These are phyloP conservation scores for Hemiscyllium ocellatum DNA, from an alignment of 2,113 vertebrate genomes.

Conservation along the genomic window DNA sequence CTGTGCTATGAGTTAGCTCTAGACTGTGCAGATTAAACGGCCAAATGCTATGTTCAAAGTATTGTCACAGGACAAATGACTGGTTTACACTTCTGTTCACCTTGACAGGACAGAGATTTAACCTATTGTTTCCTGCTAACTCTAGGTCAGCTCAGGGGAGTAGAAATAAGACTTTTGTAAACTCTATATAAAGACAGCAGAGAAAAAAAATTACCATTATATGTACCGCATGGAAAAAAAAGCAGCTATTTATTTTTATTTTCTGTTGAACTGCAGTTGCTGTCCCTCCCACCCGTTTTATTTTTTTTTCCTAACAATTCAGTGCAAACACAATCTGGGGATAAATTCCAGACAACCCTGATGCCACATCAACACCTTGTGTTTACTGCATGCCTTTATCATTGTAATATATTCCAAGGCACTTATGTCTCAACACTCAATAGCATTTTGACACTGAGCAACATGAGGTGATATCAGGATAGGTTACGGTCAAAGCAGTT, in stretches of 20 bases:
- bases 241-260: not conserved
- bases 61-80: not conserved
- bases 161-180: slow-evolving; percentile 6
- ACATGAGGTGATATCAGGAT: not conserved
- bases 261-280: not conserved
- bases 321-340: not conserved
- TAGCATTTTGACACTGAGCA: not conserved
- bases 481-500: not conserved
- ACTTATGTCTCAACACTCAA: not conserved
- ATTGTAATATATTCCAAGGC: not conserved
- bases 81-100: slow-evolving; percentile 25
- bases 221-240: not conserved
- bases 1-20: slow-evolving; percentile 18
- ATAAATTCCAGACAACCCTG: not conserved
- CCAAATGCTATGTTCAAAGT: slow-evolving; percentile 2
- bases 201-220: slow-evolving; percentile 31
- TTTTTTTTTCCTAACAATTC: not conserved
- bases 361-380: not conserved
- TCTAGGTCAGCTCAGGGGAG: slow-evolving; percentile 25
- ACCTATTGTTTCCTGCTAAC: slow-evolving; percentile 26
- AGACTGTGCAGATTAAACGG: not conserved
- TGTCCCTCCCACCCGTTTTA: not conserved
- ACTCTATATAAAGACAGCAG: not conserved
- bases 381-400: not conserved
- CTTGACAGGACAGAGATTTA: slow-evolving; percentile 8